Evolutionary conservation across 2,888 invertebrate genomes (phyloP).

Genomic region (Seira sanloemensis): DNA sequence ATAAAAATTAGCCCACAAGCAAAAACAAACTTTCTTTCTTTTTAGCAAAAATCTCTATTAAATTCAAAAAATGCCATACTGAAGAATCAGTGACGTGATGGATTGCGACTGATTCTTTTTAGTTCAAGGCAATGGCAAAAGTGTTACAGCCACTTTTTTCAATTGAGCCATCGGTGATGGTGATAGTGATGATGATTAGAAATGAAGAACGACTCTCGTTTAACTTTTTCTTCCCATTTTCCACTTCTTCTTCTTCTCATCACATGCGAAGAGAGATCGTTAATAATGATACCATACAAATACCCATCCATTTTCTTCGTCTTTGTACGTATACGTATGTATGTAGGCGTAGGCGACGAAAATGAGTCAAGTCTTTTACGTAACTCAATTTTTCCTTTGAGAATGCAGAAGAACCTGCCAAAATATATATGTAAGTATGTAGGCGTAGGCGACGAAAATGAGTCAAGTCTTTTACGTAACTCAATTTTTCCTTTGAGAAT

Average conservation of each 20-base stretch:
- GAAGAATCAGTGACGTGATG: not conserved
- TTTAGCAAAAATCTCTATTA: not conserved
- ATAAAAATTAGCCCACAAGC: not conserved
- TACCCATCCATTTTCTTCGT: conserved; percentile 11
- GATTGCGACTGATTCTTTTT: not conserved
- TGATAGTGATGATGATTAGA: conserved; percentile 32
- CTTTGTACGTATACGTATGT: no score
- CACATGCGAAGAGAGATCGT: not conserved
- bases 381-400: not conserved
- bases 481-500: not conserved
- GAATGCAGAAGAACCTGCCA: conserved; percentile 17
- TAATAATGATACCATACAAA: conserved; percentile 17
- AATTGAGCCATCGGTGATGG: not conserved
- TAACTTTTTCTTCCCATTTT: conserved; percentile 37
- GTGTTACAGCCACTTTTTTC: not conserved
- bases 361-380: conserved; percentile 9
- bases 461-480: conserved; percentile 9
- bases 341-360: not conserved
- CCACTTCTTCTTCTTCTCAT: conserved; percentile 8
- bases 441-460: conserved; percentile 14
- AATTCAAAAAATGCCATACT: not conserved
- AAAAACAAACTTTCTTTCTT: not conserved
- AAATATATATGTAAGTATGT: no score
- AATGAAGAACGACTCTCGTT: conserved; percentile 43
- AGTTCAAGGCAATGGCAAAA: conserved; percentile 8